Evolutionary conservation across 2,113 vertebrate species (phyloP).

Genomic region (Perccottus glenii): DNA sequence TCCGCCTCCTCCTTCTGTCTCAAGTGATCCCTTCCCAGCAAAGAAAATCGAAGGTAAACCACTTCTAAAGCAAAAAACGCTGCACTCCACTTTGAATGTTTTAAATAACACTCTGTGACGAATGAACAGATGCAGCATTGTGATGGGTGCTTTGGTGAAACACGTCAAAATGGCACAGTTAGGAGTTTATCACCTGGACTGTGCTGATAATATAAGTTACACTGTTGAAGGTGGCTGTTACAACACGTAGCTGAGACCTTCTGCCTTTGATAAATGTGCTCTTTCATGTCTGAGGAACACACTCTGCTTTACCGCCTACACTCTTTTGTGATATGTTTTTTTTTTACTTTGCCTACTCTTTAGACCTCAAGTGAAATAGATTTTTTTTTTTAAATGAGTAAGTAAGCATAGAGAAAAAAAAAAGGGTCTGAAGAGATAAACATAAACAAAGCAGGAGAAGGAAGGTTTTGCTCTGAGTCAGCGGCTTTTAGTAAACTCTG

Average conservation of each 20-base stretch:
- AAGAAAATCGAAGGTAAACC: slow-evolving; percentile 70
- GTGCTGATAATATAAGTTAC: not conserved
- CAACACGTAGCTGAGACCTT: slow-evolving; percentile 12
- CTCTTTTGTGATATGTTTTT: slow-evolving; percentile 30
- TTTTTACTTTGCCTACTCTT: slow-evolving; percentile 3
- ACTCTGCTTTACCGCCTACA: not conserved
- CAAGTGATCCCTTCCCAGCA: slow-evolving; percentile 66
- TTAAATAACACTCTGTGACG: slow-evolving; percentile 32
- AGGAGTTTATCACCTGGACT: slow-evolving; percentile 22
- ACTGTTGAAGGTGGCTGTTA: slow-evolving; percentile 3
- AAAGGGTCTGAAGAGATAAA: slow-evolving; percentile 54
- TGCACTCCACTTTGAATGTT: slow-evolving; percentile 32
- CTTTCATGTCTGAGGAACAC: slow-evolving; percentile 23
- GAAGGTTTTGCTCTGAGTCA: slow-evolving; percentile 68
- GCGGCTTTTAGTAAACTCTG: slow-evolving; percentile 67
- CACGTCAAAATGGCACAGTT: slow-evolving; percentile 12
- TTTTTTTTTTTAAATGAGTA: slow-evolving; percentile 52
- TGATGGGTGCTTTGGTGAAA: slow-evolving; percentile 15
- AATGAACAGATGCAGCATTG: not conserved
- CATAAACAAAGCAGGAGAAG: slow-evolving; percentile 57
- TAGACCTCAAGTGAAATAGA: slow-evolving; percentile 30
- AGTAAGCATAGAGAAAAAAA: slow-evolving; percentile 41
- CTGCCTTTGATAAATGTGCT: slow-evolving; percentile 23
- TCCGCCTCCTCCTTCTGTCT: slow-evolving; percentile 50
- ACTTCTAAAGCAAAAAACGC: slow-evolving; percentile 58